phyloP scores from a whole-genome alignment of 2,113 vertebrate genomes.

The Dinomys branickii region DNA sequence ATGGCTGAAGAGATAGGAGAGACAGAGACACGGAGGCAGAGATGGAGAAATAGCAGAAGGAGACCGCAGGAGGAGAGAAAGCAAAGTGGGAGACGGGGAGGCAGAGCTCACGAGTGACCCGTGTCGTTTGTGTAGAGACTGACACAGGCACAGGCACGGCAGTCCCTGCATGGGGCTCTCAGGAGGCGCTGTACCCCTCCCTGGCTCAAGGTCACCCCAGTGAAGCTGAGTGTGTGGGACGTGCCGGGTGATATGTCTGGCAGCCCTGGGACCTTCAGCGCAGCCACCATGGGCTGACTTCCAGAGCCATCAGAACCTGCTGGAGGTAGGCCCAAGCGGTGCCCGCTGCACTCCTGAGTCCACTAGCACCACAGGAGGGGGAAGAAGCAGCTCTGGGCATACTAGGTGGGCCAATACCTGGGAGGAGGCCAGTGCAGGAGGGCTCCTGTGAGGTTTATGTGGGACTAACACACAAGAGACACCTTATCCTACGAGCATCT shows the following conservation, averaged over 20 bases:
- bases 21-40: not conserved
- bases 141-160: not conserved
- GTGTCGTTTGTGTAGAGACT: not conserved
- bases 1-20: too few relatives aligned
- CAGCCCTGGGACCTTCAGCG: not conserved
- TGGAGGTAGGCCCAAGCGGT: not conserved
- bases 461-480: not conserved
- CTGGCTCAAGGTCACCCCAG: accelerated
- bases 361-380: not conserved
- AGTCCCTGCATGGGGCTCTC: too few relatives aligned
- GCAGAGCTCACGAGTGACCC: too few relatives aligned
- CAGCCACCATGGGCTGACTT: not conserved
- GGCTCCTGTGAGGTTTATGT: not conserved
- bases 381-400: not conserved
- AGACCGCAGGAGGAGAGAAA: not conserved
- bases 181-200: not conserved
- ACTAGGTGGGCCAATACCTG: accelerated
- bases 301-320: not conserved
- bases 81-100: too few relatives aligned
- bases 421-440: too few relatives aligned
- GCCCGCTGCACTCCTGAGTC: not conserved
- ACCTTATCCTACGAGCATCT: not conserved
- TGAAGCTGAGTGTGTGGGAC: accelerated
- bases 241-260: not conserved
- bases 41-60: not conserved